Evolutionary conservation across 2,113 vertebrate genomes (phyloP), one percentile per base, ranked within the genome.

Genomic region (Crotalus viridis): DNA sequence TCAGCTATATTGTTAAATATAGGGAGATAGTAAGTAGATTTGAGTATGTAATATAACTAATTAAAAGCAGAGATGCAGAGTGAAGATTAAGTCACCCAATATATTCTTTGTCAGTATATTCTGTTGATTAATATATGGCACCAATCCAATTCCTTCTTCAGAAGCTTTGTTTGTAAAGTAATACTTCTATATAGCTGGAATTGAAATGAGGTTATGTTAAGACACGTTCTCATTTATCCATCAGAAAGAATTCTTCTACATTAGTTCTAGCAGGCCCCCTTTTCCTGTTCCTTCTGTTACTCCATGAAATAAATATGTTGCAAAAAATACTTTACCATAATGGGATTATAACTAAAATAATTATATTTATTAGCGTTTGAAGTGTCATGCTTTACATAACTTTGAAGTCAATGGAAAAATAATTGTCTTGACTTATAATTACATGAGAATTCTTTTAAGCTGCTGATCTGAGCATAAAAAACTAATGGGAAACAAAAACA

Each of bases 181-280:
- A 64, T 59, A 28, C 6, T 52, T 13, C 0, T 91, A 59, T 93
- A 90, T 87, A 87, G n/a, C 1, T 1, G 39, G 0, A 26, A 15
- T 28, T 54, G 46, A 4, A 17, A 48, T 87, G 39, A 22, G 7
- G 89, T 43, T 69, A 48, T 19, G 89, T 57, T 28, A 28, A 33
- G 87, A 39, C 57, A 0, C 87, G 85, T 56, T 87, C 24, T 0
- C 87, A n/a, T 2, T 64, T 48, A 4, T 9, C 43, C 0, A 0
- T 48, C 15, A 89, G 0, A 2, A 55, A 91, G 10, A 19, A 74
- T 56, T 46, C 91, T 92, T 8, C 51, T 12, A 87, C 59, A 89
- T 21, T n/a, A 59, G 46, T n/a, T 15, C 43, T 33, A 24, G 39
- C 33, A 43, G 0, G 48, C 3, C 21, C 85, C 19, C 9, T 39